Conservation (phyloP, 2,113 vertebrate species). For the Lagopus leucura region DNA sequence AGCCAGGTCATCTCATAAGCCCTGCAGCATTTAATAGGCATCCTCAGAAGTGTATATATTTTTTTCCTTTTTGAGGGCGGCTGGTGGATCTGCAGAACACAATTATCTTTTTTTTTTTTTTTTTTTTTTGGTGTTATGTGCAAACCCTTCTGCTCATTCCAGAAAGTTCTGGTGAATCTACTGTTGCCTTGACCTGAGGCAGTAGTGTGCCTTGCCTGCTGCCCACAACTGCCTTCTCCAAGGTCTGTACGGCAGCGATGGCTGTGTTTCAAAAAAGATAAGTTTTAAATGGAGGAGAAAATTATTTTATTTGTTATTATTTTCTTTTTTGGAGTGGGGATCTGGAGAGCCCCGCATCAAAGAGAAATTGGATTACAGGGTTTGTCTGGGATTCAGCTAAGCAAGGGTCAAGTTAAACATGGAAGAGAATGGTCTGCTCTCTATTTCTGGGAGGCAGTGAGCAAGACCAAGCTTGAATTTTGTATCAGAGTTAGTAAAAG, state of each 20-base stretch:
- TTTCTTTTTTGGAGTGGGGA: neutral
- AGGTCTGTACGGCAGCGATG: accelerated
- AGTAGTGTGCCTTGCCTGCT: neutral
- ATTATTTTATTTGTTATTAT: neutral
- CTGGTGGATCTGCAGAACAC: accelerated
- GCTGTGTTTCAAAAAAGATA: accelerated
- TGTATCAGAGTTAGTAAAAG: neutral
- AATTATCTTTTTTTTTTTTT: neutral
- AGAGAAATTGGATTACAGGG: neutral
- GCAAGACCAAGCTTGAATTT: neutral
- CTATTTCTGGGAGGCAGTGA: neutral
- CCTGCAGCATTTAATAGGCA: neutral
- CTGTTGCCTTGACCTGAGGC: neutral
- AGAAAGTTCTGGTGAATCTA: neutral
- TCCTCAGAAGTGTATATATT: neutral
- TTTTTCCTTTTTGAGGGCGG: neutral
- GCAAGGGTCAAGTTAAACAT: neutral
- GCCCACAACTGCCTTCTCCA: neutral
- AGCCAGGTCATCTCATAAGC: neutral
- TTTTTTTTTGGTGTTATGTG: too few species aligned
- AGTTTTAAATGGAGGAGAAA: neutral
- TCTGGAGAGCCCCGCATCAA: accelerated
- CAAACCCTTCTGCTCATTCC: neutral
- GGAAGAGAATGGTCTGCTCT: neutral
- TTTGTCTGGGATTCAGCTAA: neutral